Conservation (phyloP, 1,140 invertebrate species). For the Protaetia brevitarsis region DNA sequence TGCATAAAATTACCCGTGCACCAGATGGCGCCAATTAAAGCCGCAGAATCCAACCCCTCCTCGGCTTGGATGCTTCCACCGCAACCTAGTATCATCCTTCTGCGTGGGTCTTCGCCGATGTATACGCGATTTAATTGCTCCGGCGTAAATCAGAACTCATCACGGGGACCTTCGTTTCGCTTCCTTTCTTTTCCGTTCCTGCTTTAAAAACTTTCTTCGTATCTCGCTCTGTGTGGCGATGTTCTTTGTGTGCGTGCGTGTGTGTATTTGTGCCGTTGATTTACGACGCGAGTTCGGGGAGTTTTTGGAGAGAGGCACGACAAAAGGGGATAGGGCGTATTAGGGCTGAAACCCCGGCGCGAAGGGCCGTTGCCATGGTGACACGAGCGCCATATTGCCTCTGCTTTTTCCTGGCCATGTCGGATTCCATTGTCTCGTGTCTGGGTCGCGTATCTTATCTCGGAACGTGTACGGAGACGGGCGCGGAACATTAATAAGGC, state of each 20-base stretch:
- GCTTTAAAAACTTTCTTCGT: neutral
- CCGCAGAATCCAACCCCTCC: constrained; percentile 7
- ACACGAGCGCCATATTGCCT: constrained; percentile 38
- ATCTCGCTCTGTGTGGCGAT: neutral
- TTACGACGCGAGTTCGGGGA: constrained; percentile 20
- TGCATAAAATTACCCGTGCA: constrained; percentile 35
- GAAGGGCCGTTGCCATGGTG: constrained; percentile 36
- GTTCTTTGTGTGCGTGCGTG: constrained; percentile 22
- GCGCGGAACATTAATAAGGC: constrained; percentile 17
- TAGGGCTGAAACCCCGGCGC: constrained; percentile 33
- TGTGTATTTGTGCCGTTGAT: too few species aligned
- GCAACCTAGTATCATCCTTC: neutral
- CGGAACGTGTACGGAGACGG: constrained; percentile 18
- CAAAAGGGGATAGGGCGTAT: constrained; percentile 14
- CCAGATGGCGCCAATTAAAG: constrained; percentile 29
- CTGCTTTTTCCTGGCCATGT: constrained; percentile 24
- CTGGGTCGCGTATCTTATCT: constrained; percentile 17
- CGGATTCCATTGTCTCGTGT: constrained; percentile 31
- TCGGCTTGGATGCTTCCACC: neutral
- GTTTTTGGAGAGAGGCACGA: constrained; percentile 10
- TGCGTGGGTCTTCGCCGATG: too few species aligned
- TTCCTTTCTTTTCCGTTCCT: neutral
- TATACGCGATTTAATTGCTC: constrained; percentile 5
- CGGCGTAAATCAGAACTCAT: constrained; percentile 5
- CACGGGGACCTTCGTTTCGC: neutral